Conservation (phyloP, 2,113 vertebrate species). For the Ailuropoda melanoleuca region DNA sequence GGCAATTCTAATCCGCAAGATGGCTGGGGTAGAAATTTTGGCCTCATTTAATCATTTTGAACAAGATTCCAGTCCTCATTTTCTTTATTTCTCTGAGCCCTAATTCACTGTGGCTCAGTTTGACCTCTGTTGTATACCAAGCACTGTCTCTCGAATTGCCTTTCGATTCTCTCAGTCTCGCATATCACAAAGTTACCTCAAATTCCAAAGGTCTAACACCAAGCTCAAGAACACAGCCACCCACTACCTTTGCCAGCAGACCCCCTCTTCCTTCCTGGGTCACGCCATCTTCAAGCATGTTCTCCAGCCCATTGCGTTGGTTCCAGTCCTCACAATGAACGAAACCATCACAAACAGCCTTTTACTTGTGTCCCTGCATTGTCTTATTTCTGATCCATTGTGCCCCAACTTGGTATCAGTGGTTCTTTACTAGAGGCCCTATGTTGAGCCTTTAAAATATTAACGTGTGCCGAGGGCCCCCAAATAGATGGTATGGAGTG, state of each 20-base stretch:
- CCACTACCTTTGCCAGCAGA: background rate
- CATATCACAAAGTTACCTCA: background rate
- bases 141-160: background rate
- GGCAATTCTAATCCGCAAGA: background rate
- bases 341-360: background rate
- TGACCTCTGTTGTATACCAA: background rate
- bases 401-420: background rate
- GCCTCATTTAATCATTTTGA: background rate
- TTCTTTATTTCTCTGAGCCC: background rate
- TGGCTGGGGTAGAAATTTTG: background rate
- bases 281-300: too few relatives aligned
- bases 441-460: background rate
- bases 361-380: background rate
- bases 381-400: background rate
- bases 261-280: background rate
- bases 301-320: background rate
- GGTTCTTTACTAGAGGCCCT: background rate
- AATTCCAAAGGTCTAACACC: background rate
- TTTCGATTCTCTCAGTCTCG: background rate
- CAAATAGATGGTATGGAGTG: background rate
- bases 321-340: background rate
- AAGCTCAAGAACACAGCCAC: background rate
- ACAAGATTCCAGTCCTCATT: background rate
- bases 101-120: background rate
- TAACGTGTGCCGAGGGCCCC: background rate